phyloP scores from a whole-genome alignment of 2,113 vertebrate species.

The Hemicordylus capensis region DNA sequence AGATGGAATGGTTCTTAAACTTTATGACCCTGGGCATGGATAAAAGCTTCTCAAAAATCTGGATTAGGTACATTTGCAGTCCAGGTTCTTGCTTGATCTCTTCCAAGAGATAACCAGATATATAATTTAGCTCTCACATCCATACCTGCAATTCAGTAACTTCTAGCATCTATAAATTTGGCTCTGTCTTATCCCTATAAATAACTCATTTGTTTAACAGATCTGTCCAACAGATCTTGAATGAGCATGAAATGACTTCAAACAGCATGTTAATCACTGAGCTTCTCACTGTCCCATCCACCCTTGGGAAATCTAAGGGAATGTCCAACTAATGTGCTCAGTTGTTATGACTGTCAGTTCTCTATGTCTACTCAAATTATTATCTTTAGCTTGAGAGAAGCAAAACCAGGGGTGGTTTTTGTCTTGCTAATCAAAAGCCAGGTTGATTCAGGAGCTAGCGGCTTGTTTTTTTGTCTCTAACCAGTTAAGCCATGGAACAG shows the following conservation, averaged over 20 bases:
- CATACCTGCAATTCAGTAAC: neutral
- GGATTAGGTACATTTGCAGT: neutral
- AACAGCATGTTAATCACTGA: neutral
- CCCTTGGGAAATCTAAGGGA: conserved; percentile 10
- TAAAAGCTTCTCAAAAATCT: neutral
- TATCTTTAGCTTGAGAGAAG: neutral
- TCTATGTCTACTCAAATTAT: conserved; percentile 6
- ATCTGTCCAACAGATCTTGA: neutral
- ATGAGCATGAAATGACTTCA: conserved; percentile 8
- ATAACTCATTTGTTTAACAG: conserved; percentile 14
- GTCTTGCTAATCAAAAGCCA: neutral
- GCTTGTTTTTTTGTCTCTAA: rapidly evolving
- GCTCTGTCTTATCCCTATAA: neutral
- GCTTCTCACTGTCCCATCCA: conserved; percentile 10
- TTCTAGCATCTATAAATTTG: neutral
- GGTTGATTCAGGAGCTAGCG: neutral
- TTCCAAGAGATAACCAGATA: neutral
- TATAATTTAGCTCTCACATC: neutral
- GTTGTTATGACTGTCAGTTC: neutral
- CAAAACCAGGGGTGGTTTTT: neutral
- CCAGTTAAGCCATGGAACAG: neutral
- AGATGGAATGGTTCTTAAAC: neutral
- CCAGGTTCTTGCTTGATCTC: neutral
- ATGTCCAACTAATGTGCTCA: neutral
- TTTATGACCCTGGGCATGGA: neutral